Percentiles rank a stretch among this genome's conserved stretches.
These are phyloP conservation scores for Neotragus pygmaeus DNA, from an alignment of 2,113 vertebrate genomes.

Conservation along the genomic window DNA sequence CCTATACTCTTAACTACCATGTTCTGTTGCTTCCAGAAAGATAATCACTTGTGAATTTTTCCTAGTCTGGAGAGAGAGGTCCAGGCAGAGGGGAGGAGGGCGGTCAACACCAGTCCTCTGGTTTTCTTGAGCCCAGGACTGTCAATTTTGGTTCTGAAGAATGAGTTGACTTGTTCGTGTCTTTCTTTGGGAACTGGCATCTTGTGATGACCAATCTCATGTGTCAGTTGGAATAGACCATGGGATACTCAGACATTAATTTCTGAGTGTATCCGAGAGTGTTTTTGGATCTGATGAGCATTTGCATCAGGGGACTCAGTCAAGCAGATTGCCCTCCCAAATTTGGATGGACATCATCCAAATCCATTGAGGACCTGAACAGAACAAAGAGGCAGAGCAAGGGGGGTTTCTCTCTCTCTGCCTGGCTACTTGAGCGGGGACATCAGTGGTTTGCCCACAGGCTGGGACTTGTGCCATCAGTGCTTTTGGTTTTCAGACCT, in stretches of 20 bases:
- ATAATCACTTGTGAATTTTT: background rate
- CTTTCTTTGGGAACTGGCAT: background rate
- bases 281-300: background rate
- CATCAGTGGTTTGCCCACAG: background rate
- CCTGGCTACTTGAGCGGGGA: background rate
- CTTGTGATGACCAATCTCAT: background rate
- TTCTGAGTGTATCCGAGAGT: background rate
- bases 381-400: background rate
- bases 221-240: background rate
- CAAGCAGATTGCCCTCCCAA: background rate
- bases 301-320: background rate
- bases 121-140: background rate
- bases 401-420: background rate
- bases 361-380: background rate
- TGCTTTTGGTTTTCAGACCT: background rate
- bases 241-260: background rate
- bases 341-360: background rate
- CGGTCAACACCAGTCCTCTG: background rate
- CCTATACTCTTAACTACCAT: background rate
- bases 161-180: background rate
- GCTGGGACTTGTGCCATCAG: background rate
- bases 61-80: background rate
- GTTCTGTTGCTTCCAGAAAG: background rate
- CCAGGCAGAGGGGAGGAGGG: background rate
- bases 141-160: background rate